A percentile compares a stretch with the other conserved stretches of the same genome.
phyloP scores from a whole-genome alignment of 2,888 invertebrate species.

The Acholoe squamosa region DNA sequence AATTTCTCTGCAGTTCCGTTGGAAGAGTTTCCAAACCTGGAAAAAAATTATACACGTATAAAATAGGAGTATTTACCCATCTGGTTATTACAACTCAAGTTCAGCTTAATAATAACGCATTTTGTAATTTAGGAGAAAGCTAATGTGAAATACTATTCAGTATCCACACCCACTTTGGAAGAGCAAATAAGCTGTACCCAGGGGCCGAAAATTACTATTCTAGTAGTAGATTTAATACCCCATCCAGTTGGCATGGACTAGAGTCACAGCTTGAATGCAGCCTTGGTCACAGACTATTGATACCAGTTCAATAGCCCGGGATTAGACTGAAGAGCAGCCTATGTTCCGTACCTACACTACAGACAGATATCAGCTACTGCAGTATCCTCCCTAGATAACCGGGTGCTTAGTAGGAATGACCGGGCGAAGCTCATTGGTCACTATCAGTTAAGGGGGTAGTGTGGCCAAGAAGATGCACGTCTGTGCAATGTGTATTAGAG shows the following conservation, averaged over 20 bases:
- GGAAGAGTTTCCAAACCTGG: slow-evolving; percentile 96
- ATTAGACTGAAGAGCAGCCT: too few species aligned
- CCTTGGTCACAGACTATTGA: too few species aligned
- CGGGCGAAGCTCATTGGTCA: too few species aligned
- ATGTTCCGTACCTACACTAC: too few species aligned
- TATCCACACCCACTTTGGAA: neutral
- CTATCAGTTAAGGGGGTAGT: too few species aligned
- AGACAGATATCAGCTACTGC: too few species aligned
- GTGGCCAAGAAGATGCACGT: too few species aligned
- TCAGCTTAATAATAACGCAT: neutral
- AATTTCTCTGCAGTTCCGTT: slow-evolving; percentile 96
- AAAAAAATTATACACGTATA: slow-evolving; percentile 63
- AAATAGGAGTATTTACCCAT: neutral
- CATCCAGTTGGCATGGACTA: neutral
- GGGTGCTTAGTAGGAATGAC: too few species aligned
- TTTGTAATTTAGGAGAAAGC: neutral
- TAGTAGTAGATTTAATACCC: neutral
- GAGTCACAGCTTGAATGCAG: too few species aligned
- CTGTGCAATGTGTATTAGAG: too few species aligned
- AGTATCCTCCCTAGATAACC: too few species aligned
- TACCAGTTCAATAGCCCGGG: too few species aligned
- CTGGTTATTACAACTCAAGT: neutral
- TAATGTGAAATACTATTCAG: neutral
- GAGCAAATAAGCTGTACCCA: neutral
- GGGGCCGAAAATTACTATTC: neutral